These are phyloP conservation scores for Gnatocerus cornutus DNA, from an alignment of 2,888 invertebrate genomes.

Conservation along the genomic window DNA sequence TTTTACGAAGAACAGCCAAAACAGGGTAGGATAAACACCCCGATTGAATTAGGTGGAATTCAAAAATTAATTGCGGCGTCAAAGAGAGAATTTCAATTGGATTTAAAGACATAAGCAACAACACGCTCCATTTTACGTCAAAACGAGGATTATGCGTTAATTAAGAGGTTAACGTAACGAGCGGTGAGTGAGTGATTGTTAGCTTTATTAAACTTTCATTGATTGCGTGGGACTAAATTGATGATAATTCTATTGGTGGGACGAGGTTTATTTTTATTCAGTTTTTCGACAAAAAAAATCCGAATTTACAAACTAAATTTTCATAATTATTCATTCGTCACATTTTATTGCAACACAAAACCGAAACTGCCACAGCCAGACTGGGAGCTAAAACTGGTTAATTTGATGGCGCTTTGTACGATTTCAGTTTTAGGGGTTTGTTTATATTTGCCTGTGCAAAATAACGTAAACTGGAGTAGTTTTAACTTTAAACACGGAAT, in stretches of 20 bases:
- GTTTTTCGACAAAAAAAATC: too few relatives aligned
- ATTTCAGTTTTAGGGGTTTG: too few relatives aligned
- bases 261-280: background rate
- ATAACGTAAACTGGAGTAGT: too few relatives aligned
- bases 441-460: too few relatives aligned
- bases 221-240: background rate
- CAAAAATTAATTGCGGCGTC: conserved; percentile 26
- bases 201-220: conserved; percentile 3
- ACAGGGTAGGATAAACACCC: background rate
- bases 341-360: too few relatives aligned
- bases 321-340: too few relatives aligned
- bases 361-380: too few relatives aligned
- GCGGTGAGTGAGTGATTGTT: conserved; percentile 1
- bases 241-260: background rate
- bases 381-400: too few relatives aligned
- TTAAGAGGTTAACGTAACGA: conserved; percentile 11
- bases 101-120: conserved; percentile 1
- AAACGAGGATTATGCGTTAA: conserved; percentile 11
- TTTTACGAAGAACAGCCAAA: conserved; percentile 1
- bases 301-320: too few relatives aligned
- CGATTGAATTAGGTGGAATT: conserved; percentile 19
- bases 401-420: too few relatives aligned
- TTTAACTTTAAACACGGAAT: too few relatives aligned
- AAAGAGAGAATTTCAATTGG: conserved; percentile 12
- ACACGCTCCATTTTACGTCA: conserved; percentile 19